Conservation (phyloP, 1,140 invertebrate genomes). For the Metopolophium dirhodum region DNA sequence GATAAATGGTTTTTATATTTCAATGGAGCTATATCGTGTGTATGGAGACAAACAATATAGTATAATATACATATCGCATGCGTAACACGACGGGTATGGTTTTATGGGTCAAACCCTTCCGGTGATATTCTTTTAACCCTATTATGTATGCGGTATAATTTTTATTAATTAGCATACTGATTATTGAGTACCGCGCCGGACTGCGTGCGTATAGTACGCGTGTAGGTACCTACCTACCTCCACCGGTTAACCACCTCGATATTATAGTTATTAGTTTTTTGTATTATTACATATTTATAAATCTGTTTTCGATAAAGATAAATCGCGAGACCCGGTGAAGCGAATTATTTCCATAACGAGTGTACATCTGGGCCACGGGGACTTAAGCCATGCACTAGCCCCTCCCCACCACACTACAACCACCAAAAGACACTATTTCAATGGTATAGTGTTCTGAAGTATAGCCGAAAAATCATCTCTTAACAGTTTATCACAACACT, state of each 20-base stretch:
- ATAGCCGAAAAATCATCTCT: background rate
- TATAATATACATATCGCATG: background rate
- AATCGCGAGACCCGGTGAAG: background rate
- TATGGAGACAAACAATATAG: slow-evolving; percentile 1
- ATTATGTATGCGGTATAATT: background rate
- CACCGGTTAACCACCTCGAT: background rate
- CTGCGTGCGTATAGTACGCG: background rate
- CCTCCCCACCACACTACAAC: rapidly evolving
- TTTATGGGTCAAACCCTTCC: background rate
- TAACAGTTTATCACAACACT: no score
- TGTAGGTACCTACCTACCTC: background rate
- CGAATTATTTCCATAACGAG: background rate
- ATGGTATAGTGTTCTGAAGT: background rate
- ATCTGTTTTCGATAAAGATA: background rate
- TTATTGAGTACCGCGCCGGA: background rate
- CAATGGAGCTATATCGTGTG: background rate
- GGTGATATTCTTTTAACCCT: background rate
- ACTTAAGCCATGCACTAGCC: background rate
- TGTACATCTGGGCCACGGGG: background rate
- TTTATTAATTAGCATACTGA: slow-evolving; percentile 32
- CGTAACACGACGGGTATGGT: background rate
- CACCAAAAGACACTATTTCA: background rate
- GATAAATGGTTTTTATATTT: background rate
- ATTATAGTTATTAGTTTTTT: background rate
- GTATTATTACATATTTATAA: background rate